These are phyloP conservation scores for Cephus pygmeus DNA, from an alignment of 2,888 invertebrate species.

Conservation along the genomic window DNA sequence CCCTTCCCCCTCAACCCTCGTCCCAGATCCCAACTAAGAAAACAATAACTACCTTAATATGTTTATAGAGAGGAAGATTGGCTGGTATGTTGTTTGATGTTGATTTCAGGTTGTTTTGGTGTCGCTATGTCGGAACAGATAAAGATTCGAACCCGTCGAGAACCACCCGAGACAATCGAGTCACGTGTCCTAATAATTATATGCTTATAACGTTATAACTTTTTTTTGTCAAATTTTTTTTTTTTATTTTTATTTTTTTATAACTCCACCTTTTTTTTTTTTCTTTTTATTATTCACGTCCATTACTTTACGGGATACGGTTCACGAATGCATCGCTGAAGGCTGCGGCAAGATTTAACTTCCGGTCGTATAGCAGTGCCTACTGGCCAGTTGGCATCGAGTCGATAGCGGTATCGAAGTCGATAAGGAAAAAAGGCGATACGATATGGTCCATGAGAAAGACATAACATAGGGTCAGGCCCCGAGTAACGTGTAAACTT, in stretches of 20 bases:
- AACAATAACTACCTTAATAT: constrained; percentile 46
- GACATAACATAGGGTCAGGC: constrained; percentile 52
- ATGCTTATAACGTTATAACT: neutral
- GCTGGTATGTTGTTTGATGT: constrained; percentile 54
- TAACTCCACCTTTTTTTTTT: no score
- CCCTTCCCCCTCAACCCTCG: constrained; percentile 16
- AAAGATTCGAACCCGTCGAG: constrained; percentile 31
- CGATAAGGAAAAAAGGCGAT: constrained; percentile 57
- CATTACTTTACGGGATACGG: neutral
- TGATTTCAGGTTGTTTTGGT: constrained; percentile 52
- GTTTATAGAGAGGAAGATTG: constrained; percentile 49
- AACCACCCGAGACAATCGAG: constrained; percentile 42
- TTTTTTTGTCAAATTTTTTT: neutral
- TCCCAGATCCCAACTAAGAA: constrained; percentile 15
- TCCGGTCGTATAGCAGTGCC: neutral
- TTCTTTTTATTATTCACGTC: neutral
- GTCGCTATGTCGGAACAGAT: constrained; percentile 45
- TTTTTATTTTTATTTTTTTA: neutral
- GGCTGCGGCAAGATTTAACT: neutral
- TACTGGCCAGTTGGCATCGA: constrained; percentile 22
- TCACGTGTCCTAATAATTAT: neutral
- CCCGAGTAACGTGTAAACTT: constrained; percentile 8
- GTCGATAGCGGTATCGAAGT: constrained; percentile 58
- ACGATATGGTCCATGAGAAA: constrained; percentile 55
- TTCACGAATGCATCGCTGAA: neutral